Conservation (phyloP, 2,797 vertebrate genomes). For the Ambastaia sidthimunki region DNA sequence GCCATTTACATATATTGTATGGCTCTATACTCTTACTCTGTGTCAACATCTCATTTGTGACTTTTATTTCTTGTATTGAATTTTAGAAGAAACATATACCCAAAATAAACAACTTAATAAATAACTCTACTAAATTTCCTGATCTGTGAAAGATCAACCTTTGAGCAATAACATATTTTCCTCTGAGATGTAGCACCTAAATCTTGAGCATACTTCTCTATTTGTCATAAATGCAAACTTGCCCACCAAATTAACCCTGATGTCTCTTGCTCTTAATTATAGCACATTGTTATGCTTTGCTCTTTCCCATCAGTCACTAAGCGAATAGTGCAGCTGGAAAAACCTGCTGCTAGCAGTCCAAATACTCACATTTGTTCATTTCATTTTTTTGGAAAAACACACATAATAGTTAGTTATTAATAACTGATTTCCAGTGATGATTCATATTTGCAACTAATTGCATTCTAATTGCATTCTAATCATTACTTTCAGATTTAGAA, state of each 20-base stretch:
- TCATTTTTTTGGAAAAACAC: constrained; percentile 42
- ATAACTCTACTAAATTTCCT: background rate
- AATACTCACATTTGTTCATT: constrained; percentile 21
- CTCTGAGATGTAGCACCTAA: background rate
- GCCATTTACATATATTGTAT: background rate
- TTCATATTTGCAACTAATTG: background rate
- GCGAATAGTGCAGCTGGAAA: constrained; percentile 16
- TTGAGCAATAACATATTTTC: background rate
- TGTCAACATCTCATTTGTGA: background rate
- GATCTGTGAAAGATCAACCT: background rate
- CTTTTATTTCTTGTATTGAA: background rate
- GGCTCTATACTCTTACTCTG: background rate
- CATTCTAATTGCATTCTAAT: background rate
- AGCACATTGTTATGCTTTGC: background rate
- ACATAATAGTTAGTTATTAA: constrained; percentile 29
- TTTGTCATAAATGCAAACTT: background rate
- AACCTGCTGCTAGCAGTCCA: constrained; percentile 3
- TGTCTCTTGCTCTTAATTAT: constrained; percentile 1
- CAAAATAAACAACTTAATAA: background rate
- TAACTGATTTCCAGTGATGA: constrained; percentile 23
- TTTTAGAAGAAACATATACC: background rate
- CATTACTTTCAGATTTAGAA: background rate
- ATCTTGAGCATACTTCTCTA: background rate
- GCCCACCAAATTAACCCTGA: background rate
- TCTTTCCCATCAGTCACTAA: constrained; percentile 33